Percentiles rank a stretch among this genome's conserved stretches.
Conservation (phyloP, 2,888 invertebrate species). For the Ceratothoa steindachneri region DNA sequence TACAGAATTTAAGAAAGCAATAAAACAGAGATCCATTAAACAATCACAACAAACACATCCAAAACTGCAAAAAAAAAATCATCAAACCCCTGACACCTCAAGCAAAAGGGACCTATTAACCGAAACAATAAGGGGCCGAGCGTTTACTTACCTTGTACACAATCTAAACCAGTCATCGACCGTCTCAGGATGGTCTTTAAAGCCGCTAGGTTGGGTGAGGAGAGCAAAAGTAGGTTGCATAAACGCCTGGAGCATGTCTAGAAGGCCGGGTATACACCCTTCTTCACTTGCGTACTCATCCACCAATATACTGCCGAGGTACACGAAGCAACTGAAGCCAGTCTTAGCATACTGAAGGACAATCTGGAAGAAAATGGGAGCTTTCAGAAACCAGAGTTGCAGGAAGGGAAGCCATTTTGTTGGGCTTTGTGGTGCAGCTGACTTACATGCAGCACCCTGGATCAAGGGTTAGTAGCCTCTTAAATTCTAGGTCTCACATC, state of each 20-base stretch:
- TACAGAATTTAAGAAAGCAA: too few relatives aligned
- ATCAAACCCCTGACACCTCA: too few relatives aligned
- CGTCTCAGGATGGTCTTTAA: constrained; percentile 91
- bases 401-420: neutral
- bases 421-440: too few relatives aligned
- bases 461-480: too few relatives aligned
- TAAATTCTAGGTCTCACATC: too few relatives aligned
- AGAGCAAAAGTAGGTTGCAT: constrained; percentile 71
- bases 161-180: constrained; percentile 94
- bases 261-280: constrained; percentile 70
- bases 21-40: too few relatives aligned
- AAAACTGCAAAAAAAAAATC: too few relatives aligned
- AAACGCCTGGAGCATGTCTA: constrained; percentile 80
- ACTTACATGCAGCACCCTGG: too few relatives aligned
- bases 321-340: constrained; percentile 86
- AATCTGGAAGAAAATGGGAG: constrained; percentile 58
- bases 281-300: constrained; percentile 76
- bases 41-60: too few relatives aligned
- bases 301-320: constrained; percentile 70
- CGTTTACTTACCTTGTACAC: constrained; percentile 59
- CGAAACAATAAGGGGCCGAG: too few relatives aligned
- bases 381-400: too few relatives aligned
- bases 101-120: too few relatives aligned
- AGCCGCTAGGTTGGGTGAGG: constrained; percentile 71
- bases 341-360: constrained; percentile 67